Conservation (phyloP, 2,113 vertebrate species). For the Notiomystis cincta region DNA sequence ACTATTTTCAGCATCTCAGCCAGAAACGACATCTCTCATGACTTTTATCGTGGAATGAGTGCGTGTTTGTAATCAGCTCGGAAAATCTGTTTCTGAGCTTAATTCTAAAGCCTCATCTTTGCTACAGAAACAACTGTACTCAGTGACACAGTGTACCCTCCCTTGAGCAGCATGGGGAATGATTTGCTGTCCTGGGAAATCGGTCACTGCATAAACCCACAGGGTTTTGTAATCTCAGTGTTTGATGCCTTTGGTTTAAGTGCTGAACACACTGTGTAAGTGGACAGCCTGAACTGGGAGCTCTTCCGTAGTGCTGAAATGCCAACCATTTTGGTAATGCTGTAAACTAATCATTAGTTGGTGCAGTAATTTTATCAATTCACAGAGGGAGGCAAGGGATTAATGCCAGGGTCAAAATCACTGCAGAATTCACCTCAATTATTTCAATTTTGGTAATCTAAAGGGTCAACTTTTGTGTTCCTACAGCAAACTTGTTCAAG, state of each 20-base stretch:
- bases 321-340: neutral
- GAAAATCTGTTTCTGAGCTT: constrained; percentile 37
- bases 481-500: neutral
- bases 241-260: neutral
- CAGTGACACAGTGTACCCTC: neutral
- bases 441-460: neutral
- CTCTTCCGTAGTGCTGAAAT: neutral
- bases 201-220: constrained; percentile 4
- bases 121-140: neutral
- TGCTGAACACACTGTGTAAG: constrained; percentile 4
- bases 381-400: neutral
- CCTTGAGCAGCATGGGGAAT: neutral
- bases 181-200: constrained; percentile 13
- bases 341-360: neutral
- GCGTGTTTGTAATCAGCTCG: neutral
- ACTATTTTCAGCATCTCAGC: neutral
- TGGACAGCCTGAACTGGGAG: neutral
- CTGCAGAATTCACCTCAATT: neutral
- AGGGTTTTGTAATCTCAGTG: neutral
- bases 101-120: constrained; percentile 1
- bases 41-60: neutral
- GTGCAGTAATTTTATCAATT: neutral
- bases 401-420: neutral
- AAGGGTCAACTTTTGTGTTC: neutral
- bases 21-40: neutral